Base-by-base conservation (phyloP, 2,888 invertebrate genomes). In the Cabera pusaria region DNA sequence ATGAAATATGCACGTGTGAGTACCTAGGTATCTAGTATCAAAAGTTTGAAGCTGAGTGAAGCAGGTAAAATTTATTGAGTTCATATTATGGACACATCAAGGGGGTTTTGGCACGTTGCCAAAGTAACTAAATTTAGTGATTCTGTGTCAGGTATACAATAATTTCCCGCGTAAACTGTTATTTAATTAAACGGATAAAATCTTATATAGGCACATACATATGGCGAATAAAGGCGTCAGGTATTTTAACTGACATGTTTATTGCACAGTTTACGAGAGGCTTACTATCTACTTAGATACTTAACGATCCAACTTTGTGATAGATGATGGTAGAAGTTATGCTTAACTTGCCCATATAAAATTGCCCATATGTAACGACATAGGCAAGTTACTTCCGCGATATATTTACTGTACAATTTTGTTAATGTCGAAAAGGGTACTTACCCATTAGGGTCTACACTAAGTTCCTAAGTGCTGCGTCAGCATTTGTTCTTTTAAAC, bases 301-400 rank as follows among this genome's bases (percentile, higher is more conserved):
- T 64, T 67, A 66, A 66, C 58, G 62, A 64, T 61, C 64, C 51
- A 64, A 64, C 59, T 68, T 68, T 39, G 59, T 59, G 60, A 59
- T 55, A 54, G 52, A 58, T 50, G 57, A 62, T 46, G 57, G 53
- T 52, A 28, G 51, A 63, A 60, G 55, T 64, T 61, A 51, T 53
- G 47, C 33, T 22, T 24, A 51, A 50, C 52, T 45, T 58, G 11
- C 31, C 22, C 26, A 36, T 42, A 34, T 22, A 20, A 31, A 38
- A 14, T 35, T 18, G 9, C 14, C 4, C 25, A 56, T 23, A 41
- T 22, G 21, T 44, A 41, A 48, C 47, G 31, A 42, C 50, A 46
- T 53, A 50, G 44, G 42, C 33, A 46, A 53, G 42, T 44, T 53
- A 48, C 34, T 38, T 29, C 29, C 39, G 31, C 17, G 38, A 37